Evolutionary conservation across 2,797 vertebrate species (phyloP).

Genomic region (Melanotaenia parkinsoni): DNA sequence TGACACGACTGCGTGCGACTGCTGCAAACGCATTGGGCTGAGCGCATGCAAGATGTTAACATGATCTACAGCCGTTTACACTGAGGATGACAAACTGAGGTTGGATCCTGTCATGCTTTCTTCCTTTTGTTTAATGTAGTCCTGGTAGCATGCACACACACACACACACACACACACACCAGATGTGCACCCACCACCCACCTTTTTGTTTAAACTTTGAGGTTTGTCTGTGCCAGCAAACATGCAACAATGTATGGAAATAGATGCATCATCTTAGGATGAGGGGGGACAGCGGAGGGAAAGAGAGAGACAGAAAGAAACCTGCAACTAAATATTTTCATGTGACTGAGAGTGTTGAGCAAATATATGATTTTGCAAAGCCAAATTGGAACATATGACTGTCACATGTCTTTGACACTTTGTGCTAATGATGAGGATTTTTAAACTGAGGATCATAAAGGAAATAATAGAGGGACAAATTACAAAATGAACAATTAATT

Average conservation of each 20-base stretch:
- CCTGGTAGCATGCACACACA: conserved; percentile 44
- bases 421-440: conserved; percentile 8
- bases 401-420: conserved; percentile 57
- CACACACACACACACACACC: conserved; percentile 18
- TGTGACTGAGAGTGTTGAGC: conserved; percentile 72
- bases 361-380: conserved; percentile 67
- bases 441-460: conserved; percentile 34
- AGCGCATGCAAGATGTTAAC: conserved; percentile 76
- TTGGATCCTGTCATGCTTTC: conserved; percentile 73
- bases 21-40: conserved; percentile 34
- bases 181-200: conserved; percentile 60
- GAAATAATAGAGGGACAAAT: conserved; percentile 36
- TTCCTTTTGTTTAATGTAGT: conserved; percentile 72
- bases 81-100: conserved; percentile 78
- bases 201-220: conserved; percentile 74
- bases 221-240: conserved; percentile 77
- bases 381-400: conserved; percentile 70
- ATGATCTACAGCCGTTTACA: conserved; percentile 81
- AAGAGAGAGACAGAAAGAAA: conserved; percentile 52
- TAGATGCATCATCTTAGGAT: conserved; percentile 76
- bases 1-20: conserved; percentile 50
- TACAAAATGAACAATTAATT: conserved; percentile 52
- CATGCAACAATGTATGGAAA: conserved; percentile 82
- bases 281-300: conserved; percentile 12
- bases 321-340: conserved; percentile 78